Conservation (phyloP, 2,888 invertebrate genomes). For the Rhagonycha fulva region DNA sequence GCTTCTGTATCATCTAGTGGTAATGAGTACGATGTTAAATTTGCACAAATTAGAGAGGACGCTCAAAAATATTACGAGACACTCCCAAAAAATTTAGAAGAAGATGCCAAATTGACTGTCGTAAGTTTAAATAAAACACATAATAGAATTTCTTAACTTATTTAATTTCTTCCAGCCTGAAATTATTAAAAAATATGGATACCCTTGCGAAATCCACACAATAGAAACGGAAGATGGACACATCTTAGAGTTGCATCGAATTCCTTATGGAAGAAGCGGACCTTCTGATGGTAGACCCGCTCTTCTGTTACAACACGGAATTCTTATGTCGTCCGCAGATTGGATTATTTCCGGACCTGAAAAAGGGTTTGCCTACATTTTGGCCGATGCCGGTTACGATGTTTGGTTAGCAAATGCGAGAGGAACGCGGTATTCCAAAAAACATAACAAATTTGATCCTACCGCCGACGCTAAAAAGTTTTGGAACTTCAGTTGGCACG, state of each 20-base stretch:
- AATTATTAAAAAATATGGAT: slow-evolving; percentile 47
- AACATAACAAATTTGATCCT: slow-evolving; percentile 51
- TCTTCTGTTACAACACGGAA: slow-evolving; percentile 57
- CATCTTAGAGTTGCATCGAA: slow-evolving; percentile 55
- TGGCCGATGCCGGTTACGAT: slow-evolving; percentile 49
- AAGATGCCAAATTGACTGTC: not conserved
- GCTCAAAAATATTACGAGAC: not conserved
- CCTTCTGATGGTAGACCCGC: slow-evolving; percentile 47
- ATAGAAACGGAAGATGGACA: slow-evolving; percentile 58
- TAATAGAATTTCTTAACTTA: not conserved
- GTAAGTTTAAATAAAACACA: not conserved
- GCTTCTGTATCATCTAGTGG: not conserved
- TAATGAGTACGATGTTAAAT: not conserved
- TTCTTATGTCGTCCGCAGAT: slow-evolving; percentile 56
- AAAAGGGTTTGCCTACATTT: slow-evolving; percentile 54
- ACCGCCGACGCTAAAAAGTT: slow-evolving; percentile 22
- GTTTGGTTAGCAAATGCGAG: slow-evolving; percentile 65
- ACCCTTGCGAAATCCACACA: slow-evolving; percentile 46
- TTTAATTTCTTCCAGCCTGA: slow-evolving; percentile 41
- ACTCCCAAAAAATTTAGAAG: not conserved
- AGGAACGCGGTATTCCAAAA: slow-evolving; percentile 62
- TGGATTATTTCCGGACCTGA: slow-evolving; percentile 59
- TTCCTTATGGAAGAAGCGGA: slow-evolving; percentile 20
- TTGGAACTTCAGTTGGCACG: slow-evolving; percentile 69
- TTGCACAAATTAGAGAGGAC: not conserved